phyloP scores from a whole-genome alignment of 2,888 invertebrate genomes.

The Dorcus parallelipipedus region DNA sequence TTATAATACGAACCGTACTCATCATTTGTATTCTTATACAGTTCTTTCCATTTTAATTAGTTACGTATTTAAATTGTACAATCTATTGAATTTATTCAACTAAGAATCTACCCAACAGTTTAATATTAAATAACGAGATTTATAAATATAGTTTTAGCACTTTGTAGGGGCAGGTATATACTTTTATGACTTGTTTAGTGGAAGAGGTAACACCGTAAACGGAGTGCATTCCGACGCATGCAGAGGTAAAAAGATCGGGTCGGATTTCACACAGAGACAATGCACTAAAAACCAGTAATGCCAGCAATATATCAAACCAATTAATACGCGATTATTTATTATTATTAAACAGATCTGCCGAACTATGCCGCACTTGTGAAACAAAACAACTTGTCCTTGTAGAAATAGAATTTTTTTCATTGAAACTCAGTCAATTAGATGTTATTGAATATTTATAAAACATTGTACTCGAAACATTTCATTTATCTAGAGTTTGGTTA shows the following conservation, averaged over 20 bases:
- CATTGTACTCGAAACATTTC: too few relatives aligned
- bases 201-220: conserved; percentile 37
- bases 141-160: conserved; percentile 8
- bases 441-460: not conserved
- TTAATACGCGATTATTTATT: conserved; percentile 49
- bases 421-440: not conserved
- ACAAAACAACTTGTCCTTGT: conserved; percentile 8
- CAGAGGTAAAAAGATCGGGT: conserved; percentile 38
- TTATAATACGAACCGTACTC: too few relatives aligned
- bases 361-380: conserved; percentile 23
- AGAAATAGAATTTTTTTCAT: not conserved
- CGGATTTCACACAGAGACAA: conserved; percentile 45
- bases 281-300: conserved; percentile 44
- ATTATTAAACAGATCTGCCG: conserved; percentile 43
- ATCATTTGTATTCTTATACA: too few relatives aligned
- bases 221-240: conserved; percentile 41
- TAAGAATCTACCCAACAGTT: too few relatives aligned
- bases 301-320: conserved; percentile 50
- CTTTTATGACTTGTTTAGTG: conserved; percentile 28
- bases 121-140: not conserved
- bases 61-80: too few relatives aligned
- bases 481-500: too few relatives aligned
- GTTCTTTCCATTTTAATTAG: too few relatives aligned
- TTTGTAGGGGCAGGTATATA: conserved; percentile 3
- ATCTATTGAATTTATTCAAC: too few relatives aligned